Base-by-base conservation (phyloP, 2,888 invertebrate genomes). In the Caenorhabditis panamensis region DNA sequence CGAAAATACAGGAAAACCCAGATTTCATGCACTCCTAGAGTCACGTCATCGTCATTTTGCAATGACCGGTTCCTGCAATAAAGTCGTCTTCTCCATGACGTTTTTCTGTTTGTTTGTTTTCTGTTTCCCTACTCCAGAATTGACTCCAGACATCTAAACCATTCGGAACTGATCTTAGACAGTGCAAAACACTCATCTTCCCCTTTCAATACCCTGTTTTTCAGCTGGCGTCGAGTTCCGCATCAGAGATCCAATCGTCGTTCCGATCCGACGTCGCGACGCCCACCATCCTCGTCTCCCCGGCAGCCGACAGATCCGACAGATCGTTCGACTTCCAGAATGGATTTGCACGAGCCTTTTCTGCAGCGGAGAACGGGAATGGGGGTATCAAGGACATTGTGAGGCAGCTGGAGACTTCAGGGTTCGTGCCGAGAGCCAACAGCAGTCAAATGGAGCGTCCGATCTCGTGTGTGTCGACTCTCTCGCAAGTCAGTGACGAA, bases 211-310 rank as follows among this genome's bases (percentile, higher is more conserved):
- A n/a, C n/a, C n/a, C n/a, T n/a, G n/a, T 62, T 47, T 59, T 78
- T 6, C 72, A 79, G 78, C 66, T 79, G 11, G 51, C 72, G 3
- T 71, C 78, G 4, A 64, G 22, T 37, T 79, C 78, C 1, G 20
- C 66, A 13, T 53, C 67, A 16, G 78, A 68, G n/a, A 16, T 78
- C 5, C 24, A n/a, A n/a, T n/a, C 51, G 5, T 53, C 69, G 5
- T 31, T 22, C 26, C 69, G 41, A 0, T 28, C 20, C 16, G 59
- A 63, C 47, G 62, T 63, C 28, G 11, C 20, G 6, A 68, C 78
- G 18, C 78, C 78, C 13, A 79, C 66, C 3, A 79, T 79, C 20
- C 72, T 79, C 11, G 78, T 79, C n/a, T 72, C 66, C n/a, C 78
- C 78, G 9, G 72, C 61, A 1, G 47, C 59, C 28, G 53, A 59